Evolutionary conservation across 2,113 vertebrate species (phyloP), one percentile per base, ranked within the genome.

Genomic region (Myodes glareolus): DNA sequence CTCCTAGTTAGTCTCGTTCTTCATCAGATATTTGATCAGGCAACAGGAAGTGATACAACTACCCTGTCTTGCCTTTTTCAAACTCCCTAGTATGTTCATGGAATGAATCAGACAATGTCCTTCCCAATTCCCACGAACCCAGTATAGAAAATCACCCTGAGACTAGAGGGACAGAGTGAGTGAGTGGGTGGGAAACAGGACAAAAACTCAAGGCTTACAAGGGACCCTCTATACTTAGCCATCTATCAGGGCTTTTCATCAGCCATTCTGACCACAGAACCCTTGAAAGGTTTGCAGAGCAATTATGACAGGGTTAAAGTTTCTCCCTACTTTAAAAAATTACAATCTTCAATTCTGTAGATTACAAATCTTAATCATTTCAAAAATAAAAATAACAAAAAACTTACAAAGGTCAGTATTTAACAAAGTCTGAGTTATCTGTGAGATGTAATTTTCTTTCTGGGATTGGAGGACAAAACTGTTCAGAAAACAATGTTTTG

Each of bases 91-190:
- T 94, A 95, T 94, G 73, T 29, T 84, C 94, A 29, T 10, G 84
- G 97, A 97, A 97, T 97, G 98, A 98, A 98, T 97, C 94, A 97
- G 94, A 94, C 94, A 96, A 94, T 97, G 98, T 98, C 97, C 97
- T 94, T 95, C 47, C 0, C 25, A 65, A 94, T 98, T 98, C 98
- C 98, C 98, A 98, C 1, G 98, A 97, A 98, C 97, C 96, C 85
- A 5, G 70, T 52, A 94, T 75, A 98, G 97, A 97, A 98, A 98
- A 97, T 85, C 58, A 76, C 91, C 97, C 97, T 0, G 80, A 98
- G 98, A 96, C 81, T 90, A 94, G 88, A 97, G 97, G 97, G 95
- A 96, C 97, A n/a, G 96, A 96, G 96, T 52, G 65, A 98, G 92
- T 0, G 72, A 97, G 98, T 94, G 97, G 97, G 98, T 95, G 97